A percentile compares a stretch with the other conserved stretches of the same genome.
Conservation (phyloP, 1,140 invertebrate species). For the Neotoxoptera formosana region DNA sequence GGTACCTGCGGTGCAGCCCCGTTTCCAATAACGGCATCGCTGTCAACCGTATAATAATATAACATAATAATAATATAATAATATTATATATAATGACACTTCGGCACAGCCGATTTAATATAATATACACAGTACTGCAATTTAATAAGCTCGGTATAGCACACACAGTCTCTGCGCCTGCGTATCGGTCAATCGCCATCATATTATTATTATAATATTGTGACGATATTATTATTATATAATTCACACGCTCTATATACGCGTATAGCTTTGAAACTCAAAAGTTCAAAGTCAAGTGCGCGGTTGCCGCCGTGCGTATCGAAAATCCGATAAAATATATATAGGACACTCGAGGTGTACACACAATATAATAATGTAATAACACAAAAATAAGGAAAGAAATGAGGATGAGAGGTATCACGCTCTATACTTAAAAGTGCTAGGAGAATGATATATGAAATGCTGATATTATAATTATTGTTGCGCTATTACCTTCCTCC, state of each 20-base stretch:
- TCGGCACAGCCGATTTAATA: not conserved
- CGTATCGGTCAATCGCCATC: not conserved
- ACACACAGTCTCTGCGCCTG: not conserved
- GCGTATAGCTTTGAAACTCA: not conserved
- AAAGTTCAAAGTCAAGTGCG: not conserved
- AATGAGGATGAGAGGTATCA: too few relatives aligned
- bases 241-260: not conserved
- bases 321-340: not conserved
- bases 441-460: too few relatives aligned
- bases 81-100: not conserved
- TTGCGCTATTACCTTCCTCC: too few relatives aligned
- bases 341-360: not conserved
- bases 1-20: not conserved
- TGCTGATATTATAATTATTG: too few relatives aligned
- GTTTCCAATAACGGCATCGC: conserved; percentile 20
- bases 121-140: not conserved
- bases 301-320: not conserved
- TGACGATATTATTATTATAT: not conserved
- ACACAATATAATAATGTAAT: too few relatives aligned
- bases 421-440: too few relatives aligned
- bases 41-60: not conserved
- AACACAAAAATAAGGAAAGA: too few relatives aligned
- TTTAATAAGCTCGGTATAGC: not conserved
- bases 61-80: too few relatives aligned
- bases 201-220: not conserved